Conservation (phyloP, 1,140 invertebrate genomes). For the Tetragnatha versicolor region DNA sequence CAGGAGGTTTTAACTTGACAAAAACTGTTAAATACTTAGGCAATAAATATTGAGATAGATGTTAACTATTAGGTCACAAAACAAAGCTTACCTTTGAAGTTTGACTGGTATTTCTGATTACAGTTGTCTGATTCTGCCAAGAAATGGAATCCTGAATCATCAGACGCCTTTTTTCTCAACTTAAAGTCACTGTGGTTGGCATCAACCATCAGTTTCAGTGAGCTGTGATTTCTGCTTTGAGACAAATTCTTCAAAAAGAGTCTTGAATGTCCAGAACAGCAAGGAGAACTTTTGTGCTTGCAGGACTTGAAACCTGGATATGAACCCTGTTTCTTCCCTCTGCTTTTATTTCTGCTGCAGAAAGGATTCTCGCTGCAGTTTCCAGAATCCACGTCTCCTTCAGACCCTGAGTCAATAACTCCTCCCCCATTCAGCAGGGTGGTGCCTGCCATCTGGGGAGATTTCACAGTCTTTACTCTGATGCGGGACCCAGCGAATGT, state of each 20-base stretch:
- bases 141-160: neutral
- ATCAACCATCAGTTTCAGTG: neutral
- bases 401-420: slow-evolving; percentile 2
- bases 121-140: no score
- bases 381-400: slow-evolving; percentile 47
- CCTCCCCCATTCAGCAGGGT: neutral
- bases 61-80: no score
- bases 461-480: slow-evolving; percentile 2
- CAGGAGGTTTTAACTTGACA: no score
- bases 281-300: neutral
- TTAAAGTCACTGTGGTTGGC: no score
- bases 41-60: no score
- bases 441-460: neutral
- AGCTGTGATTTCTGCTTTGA: neutral
- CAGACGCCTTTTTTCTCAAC: neutral
- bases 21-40: no score
- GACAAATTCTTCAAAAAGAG: slow-evolving; percentile 12
- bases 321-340: neutral
- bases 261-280: slow-evolving; percentile 1
- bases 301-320: neutral
- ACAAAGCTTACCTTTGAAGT: no score
- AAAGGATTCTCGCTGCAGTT: slow-evolving; percentile 20
- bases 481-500: neutral
- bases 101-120: no score
- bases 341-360: neutral